Base-by-base conservation (phyloP, 2,888 invertebrate genomes). In the Nebria brevicollis region DNA sequence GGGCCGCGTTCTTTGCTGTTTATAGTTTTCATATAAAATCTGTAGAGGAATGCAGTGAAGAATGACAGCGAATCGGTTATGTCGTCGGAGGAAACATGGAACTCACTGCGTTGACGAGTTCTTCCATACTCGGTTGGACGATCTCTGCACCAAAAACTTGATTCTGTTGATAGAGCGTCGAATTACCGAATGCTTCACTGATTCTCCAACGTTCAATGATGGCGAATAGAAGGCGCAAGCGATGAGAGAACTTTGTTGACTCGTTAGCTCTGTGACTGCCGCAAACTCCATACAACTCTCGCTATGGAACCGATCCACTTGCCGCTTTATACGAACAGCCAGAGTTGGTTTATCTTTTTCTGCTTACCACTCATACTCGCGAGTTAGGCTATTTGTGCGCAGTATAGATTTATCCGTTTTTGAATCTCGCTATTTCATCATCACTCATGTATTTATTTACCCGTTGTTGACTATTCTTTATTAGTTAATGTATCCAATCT, bases 211-310 rank as follows among this genome's bases (percentile, higher is more conserved):
- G 66, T 66, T 66, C 66, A 77, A 75, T 25, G 42, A n/a, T 42
- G 20, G 41, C 70, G 77, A 77, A 77, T 77, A 70, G 54, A 1
- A 54, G 54, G 54, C 8, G 54, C 54, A 54, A 54, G 54, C 54
- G 54, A 77, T 68, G 77, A 72, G 66, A 77, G 73, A 78, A 78
- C 78, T 78, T 72, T 78, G 79, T 76, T 81, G 81, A 81, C 81
- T 81, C 81, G 81, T 81, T 81, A 81, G 76, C 81, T 76, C 72
- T 81, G 75, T 65, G 72, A 64, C 77, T 64, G 75, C 43, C 6
- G 20, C 42, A 42, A 41, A 42, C 73, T 43, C 43, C 73, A 5
- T n/a, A 26, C 15, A 43, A 73, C 73, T 41, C 41, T 42, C 73
- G 26, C 34, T 10, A 13, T 73, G 11, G 26, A 41, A 20, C 73